phyloP scores from a whole-genome alignment of 2,888 invertebrate genomes.

The Polydrusus tereticollis region DNA sequence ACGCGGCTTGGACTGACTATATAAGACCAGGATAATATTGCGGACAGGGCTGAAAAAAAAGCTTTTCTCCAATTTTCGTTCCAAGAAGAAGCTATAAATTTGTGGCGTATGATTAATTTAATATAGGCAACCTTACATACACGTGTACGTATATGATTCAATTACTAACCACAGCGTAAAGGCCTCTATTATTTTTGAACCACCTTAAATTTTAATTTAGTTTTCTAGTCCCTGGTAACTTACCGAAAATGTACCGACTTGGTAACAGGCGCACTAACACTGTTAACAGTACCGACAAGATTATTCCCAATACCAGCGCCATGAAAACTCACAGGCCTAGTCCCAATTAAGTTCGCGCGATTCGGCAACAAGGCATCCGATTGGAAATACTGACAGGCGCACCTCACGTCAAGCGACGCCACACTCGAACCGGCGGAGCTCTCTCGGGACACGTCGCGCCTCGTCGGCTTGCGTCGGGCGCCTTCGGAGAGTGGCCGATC shows the following conservation, averaged over 20 bases:
- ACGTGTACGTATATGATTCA: no score
- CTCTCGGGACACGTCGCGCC: slow-evolving; percentile 78
- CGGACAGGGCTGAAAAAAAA: no score
- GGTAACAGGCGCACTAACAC: slow-evolving; percentile 6
- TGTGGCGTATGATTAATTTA: no score
- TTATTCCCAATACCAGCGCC: slow-evolving; percentile 1
- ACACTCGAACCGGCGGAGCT: slow-evolving; percentile 77
- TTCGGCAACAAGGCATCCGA: slow-evolving; percentile 81
- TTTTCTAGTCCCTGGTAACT: slow-evolving; percentile 10
- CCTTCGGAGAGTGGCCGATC: slow-evolving; percentile 78
- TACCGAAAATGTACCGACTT: slow-evolving; percentile 46
- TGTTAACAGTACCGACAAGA: slow-evolving; percentile 20
- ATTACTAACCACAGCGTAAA: no score
- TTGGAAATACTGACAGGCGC: slow-evolving; percentile 88
- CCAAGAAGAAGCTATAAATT: no score
- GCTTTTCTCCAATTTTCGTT: no score
- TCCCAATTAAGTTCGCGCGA: slow-evolving; percentile 73
- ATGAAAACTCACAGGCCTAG: slow-evolving; percentile 54
- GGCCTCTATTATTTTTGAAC: no score
- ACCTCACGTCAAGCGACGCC: slow-evolving; percentile 82
- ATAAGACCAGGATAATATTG: no score
- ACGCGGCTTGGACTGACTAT: no score
- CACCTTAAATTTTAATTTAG: slow-evolving; percentile 22
- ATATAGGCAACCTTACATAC: no score
- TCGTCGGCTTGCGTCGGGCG: slow-evolving; percentile 71